A percentile compares a stretch with the other conserved stretches of the same genome.
phyloP scores from a whole-genome alignment of 1,140 invertebrate species.

The Temnothorax nylanderi region DNA sequence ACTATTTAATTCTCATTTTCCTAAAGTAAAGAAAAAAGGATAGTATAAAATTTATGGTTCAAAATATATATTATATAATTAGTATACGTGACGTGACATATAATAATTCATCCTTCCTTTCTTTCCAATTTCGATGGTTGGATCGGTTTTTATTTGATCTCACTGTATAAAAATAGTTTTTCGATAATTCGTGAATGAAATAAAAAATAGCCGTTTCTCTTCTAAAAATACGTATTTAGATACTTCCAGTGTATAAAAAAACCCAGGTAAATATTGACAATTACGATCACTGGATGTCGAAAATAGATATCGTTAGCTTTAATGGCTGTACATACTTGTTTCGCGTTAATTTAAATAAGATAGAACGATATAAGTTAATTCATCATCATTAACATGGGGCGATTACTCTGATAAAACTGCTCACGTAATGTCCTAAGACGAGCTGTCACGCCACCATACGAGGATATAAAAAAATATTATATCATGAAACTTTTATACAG shows the following conservation, averaged over 20 bases:
- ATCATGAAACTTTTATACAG: neutral
- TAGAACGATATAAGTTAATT: constrained; percentile 46
- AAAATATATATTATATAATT: neutral
- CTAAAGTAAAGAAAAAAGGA: neutral
- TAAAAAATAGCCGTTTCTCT: neutral
- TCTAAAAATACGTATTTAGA: neutral
- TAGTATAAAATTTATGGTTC: neutral
- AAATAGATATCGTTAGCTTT: constrained; percentile 5
- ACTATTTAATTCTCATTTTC: neutral
- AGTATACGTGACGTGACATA: neutral
- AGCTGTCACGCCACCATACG: constrained; percentile 13
- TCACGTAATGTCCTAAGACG: constrained; percentile 17
- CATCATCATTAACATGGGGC: constrained; percentile 32
- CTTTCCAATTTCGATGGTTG: neutral
- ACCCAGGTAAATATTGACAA: neutral
- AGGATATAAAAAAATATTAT: neutral
- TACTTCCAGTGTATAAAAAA: neutral
- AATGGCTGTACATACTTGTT: constrained; percentile 10
- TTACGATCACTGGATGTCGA: neutral
- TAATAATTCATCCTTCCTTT: neutral
- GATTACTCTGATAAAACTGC: constrained; percentile 25
- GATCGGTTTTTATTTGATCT: neutral
- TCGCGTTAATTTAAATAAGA: constrained; percentile 26
- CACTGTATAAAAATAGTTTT: neutral
- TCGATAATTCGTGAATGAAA: neutral